Conservation (phyloP, 1,140 invertebrate species). For the Asbolus verrucosus region DNA sequence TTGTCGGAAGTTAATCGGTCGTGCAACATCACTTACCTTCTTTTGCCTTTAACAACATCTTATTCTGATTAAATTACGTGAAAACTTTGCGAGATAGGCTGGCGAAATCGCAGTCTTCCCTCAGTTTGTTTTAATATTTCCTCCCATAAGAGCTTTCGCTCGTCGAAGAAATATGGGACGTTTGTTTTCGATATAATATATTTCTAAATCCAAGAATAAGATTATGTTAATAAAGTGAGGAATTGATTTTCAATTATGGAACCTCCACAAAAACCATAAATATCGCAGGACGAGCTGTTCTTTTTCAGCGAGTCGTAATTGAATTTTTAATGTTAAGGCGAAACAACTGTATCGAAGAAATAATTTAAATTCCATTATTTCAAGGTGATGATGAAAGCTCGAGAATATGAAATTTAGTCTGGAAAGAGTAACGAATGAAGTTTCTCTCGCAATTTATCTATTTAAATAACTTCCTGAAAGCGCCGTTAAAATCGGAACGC, state of each 20-base stretch:
- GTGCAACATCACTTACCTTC: conserved; percentile 45
- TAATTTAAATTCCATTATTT: conserved; percentile 7
- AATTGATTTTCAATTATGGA: neutral
- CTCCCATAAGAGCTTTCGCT: neutral
- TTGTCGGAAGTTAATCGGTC: conserved; percentile 43
- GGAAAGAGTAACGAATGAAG: neutral
- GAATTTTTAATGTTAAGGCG: conserved; percentile 4
- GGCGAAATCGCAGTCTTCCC: conserved; percentile 31
- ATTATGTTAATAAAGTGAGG: neutral
- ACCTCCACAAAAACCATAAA: neutral
- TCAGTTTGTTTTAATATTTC: conserved; percentile 8
- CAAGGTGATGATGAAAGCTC: conserved; percentile 13
- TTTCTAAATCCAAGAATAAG: neutral
- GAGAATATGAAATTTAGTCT: conserved; percentile 10
- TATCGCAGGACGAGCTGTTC: neutral
- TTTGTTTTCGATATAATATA: neutral
- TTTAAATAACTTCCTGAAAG: conserved; percentile 18
- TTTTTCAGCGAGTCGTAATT: neutral
- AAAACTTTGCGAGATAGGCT: conserved; percentile 34
- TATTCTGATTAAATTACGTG: conserved; percentile 49
- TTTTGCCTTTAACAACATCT: conserved; percentile 36
- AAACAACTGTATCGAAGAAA: neutral
- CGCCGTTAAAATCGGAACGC: neutral
- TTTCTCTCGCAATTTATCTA: neutral
- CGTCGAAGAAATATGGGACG: neutral